Percentiles rank a stretch among this genome's conserved stretches.
These are phyloP conservation scores for Gadus chalcogrammus DNA, from an alignment of 2,113 vertebrate genomes.

Conservation along the genomic window DNA sequence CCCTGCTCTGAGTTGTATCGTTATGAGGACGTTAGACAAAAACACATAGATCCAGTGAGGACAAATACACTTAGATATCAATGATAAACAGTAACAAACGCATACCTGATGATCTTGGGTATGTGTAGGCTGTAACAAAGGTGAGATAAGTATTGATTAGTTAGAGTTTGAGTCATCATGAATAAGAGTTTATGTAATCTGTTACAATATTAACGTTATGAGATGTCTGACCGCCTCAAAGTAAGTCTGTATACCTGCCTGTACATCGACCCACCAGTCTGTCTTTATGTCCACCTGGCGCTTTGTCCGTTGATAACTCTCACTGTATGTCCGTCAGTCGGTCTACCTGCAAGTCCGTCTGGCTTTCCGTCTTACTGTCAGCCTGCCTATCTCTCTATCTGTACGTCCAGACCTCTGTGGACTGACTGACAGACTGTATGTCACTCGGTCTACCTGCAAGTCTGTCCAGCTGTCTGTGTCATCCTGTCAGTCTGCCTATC, in stretches of 20 bases:
- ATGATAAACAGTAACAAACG: background rate
- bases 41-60: no score
- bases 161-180: background rate
- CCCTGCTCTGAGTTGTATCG: no score
- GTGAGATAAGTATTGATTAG: conserved; percentile 25
- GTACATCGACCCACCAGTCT: no score
- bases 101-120: conserved; percentile 76
- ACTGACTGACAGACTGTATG: background rate
- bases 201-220: no score
- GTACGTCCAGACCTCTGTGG: no score
- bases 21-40: no score
- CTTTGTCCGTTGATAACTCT: no score
- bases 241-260: no score
- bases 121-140: conserved; percentile 74
- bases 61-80: no score
- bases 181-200: background rate
- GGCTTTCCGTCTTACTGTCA: background rate
- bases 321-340: background rate
- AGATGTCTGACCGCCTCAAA: no score
- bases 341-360: background rate
- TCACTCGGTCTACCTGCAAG: background rate
- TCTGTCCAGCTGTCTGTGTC: background rate
- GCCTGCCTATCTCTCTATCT: background rate
- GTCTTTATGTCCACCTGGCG: background rate
- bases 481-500: background rate